Base-by-base conservation (phyloP, 2,797 vertebrate species). In the Champsocephalus gunnari region DNA sequence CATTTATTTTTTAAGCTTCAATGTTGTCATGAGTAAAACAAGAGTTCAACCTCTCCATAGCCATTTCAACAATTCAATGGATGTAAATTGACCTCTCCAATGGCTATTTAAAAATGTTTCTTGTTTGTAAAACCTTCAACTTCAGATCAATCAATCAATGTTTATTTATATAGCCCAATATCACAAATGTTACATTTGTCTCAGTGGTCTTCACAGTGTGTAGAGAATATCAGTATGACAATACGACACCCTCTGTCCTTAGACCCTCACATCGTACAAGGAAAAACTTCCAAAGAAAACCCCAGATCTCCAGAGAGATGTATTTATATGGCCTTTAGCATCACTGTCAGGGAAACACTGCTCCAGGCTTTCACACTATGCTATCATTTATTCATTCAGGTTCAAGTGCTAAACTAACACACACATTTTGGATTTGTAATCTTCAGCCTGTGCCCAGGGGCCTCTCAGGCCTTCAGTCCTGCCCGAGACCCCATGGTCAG, bases 381-480 rank as follows among this genome's bases (percentile, higher is more conserved):
- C 63, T 71, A 17, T 81, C 21, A 82, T 77, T 79, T 76, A 88
- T 85, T 79, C 62, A 66, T 56, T 65, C 16, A 13, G 41, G 51
- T 71, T 82, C 65, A 66, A 57, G 14, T 69, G 61, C 56, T 71
- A 49, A 75, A 67, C 64, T 62, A 61, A 74, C 59, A 71, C 71
- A 38, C 55, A 66, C 45, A 62, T 51, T 75, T 80, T 64, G 67
- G 48, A 77, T 67, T 48, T 66, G 16, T 66, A 59, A 62, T 72
- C 34, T 78, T 81, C 45, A 24, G 41, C 58, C 60, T 41, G 47
- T 19, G 53, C 61, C 63, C 59, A 54, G 53, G 8, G 77, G 77
- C 69, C 54, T 56, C 38, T 38, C 24, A 54, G 45, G 50, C 64
- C 67, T 65, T 60, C 43, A 66, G 57, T 67, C 54, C 48, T 55